Evolutionary conservation across 2,888 invertebrate genomes (phyloP), one percentile per base, ranked within the genome.

Genomic region (Patella depressa): DNA sequence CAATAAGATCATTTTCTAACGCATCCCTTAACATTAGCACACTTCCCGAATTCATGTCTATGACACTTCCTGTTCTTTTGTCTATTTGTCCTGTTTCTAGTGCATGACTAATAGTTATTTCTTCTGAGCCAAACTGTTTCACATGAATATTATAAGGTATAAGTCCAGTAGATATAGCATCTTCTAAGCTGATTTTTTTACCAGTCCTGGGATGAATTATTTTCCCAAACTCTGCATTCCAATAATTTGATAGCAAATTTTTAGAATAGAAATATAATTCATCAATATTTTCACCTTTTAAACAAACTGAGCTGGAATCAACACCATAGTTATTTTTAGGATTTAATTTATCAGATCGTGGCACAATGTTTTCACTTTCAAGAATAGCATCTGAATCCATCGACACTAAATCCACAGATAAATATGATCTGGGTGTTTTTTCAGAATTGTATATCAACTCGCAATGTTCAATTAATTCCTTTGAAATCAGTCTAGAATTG

Each of bases 71-170:
- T 95, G 78, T 95, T 93, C 95, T 95, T 72, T 95, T 94, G 92
- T 96, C 95, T 75, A 97, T 93, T 74, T 96, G 90, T 80, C 95
- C 96, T 71, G 93, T 83, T 19, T 85, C 84, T 71, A 91, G 82
- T 24, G 89, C 86, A 54, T 88, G 87, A 76, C 87, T 86, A 93
- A 97, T 93, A 29, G 77, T 79, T 24, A 87, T 73, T 12, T 94
- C 93, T 17, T 81, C 94, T n/a, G 83, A 79, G 34, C 82, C 79
- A 74, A 78, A 80, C 72, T 85, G 85, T 71, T 78, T 78, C 17
- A 86, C 83, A 54, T 81, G 77, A 14, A 87, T 59, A 70, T 84
- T 79, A 72, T 86, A 84, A 69, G 87, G 84, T 55, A 84, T 78
- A 29, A 81, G 9, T n/a, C 77, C 81, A 59, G 72, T 73, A 45